Evolutionary conservation across 2,797 vertebrate species (phyloP).

Genomic region (Crypturellus tataupa): DNA sequence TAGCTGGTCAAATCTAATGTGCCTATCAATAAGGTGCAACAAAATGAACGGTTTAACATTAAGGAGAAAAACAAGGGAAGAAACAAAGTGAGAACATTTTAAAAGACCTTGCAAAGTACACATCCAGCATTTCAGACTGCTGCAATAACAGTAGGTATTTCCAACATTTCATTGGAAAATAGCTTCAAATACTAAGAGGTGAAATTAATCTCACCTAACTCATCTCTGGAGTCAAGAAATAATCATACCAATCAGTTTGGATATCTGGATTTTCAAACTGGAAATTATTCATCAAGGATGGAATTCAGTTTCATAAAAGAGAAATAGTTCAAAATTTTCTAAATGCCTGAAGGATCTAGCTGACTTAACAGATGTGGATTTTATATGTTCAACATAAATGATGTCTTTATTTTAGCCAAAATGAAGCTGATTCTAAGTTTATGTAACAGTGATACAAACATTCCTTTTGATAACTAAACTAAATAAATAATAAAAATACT

Average conservation of each 20-base stretch:
- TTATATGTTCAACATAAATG: fast-evolving
- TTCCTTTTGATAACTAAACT: neutral
- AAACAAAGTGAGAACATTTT: neutral
- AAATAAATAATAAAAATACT: neutral
- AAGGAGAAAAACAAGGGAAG: neutral
- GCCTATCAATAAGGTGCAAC: neutral
- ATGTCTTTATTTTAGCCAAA: neutral
- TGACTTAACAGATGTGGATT: fast-evolving
- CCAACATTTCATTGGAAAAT: neutral
- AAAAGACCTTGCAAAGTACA: neutral
- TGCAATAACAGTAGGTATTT: neutral
- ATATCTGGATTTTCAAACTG: neutral
- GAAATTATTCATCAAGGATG: neutral
- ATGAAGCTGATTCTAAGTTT: neutral
- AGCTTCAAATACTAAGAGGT: neutral
- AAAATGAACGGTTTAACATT: neutral
- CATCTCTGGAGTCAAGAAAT: neutral
- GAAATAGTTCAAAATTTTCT: neutral
- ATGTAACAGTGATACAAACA: fast-evolving
- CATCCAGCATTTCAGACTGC: neutral
- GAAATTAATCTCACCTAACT: neutral
- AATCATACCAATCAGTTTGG: neutral
- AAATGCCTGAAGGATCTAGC: neutral
- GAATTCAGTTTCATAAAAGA: neutral
- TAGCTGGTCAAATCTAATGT: neutral